phyloP scores from a whole-genome alignment of 2,113 vertebrate genomes.

The Azemiops feae region DNA sequence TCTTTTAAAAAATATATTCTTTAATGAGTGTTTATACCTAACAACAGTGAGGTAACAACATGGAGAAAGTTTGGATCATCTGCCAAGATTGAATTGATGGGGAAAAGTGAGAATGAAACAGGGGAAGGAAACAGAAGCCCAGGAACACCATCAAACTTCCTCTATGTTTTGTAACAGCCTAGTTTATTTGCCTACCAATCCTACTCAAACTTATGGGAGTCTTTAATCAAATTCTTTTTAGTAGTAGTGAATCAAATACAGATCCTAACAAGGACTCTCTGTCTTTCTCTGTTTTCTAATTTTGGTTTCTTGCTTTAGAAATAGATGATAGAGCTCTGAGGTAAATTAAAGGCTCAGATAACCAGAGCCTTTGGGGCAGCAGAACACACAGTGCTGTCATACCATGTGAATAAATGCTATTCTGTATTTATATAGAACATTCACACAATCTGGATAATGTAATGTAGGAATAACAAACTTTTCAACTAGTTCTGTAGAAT shows the following conservation, averaged over 20 bases:
- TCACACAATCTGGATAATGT: not conserved
- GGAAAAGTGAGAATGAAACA: not conserved
- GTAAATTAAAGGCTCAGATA: not conserved
- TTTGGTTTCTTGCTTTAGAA: not conserved
- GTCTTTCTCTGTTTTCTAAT: not conserved
- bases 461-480: not conserved
- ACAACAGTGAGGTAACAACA: not conserved
- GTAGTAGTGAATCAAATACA: not conserved
- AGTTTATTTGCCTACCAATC: not conserved
- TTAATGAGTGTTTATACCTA: not conserved
- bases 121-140: too few species aligned
- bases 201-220: too few species aligned
- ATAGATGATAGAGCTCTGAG: not conserved
- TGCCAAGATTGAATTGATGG: not conserved
- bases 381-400: not conserved
- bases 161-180: not conserved
- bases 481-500: not conserved
- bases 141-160: not conserved
- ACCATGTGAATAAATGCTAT: not conserved
- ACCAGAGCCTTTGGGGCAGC: not conserved
- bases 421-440: not conserved
- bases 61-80: not conserved
- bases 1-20: too few species aligned
- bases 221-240: not conserved
- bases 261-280: not conserved